Conservation (phyloP, 2,888 invertebrate genomes). For the Hoplodrina blanda region DNA sequence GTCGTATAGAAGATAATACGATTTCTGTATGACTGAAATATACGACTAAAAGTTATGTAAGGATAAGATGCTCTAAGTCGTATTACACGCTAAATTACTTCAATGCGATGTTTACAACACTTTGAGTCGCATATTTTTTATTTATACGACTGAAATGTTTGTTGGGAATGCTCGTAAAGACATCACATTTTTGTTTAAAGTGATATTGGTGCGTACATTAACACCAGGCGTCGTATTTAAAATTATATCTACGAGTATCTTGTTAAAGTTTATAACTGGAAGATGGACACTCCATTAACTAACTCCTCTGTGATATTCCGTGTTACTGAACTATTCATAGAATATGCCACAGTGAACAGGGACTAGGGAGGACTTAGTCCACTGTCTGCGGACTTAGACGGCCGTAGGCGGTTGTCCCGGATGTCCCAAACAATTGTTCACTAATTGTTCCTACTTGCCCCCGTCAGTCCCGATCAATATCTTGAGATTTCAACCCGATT, state of each 20-base stretch:
- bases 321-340: slow-evolving; percentile 61
- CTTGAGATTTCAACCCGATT: slow-evolving; percentile 64
- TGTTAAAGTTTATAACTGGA: not conserved
- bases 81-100: too few relatives aligned
- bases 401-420: slow-evolving; percentile 69
- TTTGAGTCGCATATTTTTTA: too few relatives aligned
- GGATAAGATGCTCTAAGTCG: too few relatives aligned
- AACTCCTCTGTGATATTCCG: slow-evolving; percentile 17
- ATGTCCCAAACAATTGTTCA: slow-evolving; percentile 73
- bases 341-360: slow-evolving; percentile 43
- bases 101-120: too few relatives aligned
- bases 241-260: too few relatives aligned
- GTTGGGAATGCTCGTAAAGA: too few relatives aligned
- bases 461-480: slow-evolving; percentile 54
- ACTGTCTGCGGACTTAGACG: slow-evolving; percentile 63
- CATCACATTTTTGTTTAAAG: not conserved
- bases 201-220: not conserved
- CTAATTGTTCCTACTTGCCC: slow-evolving; percentile 65
- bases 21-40: too few relatives aligned
- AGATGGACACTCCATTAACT: slow-evolving; percentile 8
- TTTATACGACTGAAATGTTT: too few relatives aligned
- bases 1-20: too few relatives aligned
- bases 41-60: too few relatives aligned
- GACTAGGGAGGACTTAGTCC: slow-evolving; percentile 53
- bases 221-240: too few relatives aligned